Evolutionary conservation across 2,888 invertebrate genomes (phyloP), one percentile per base, ranked within the genome.

Genomic region (Conistra vaccinii): DNA sequence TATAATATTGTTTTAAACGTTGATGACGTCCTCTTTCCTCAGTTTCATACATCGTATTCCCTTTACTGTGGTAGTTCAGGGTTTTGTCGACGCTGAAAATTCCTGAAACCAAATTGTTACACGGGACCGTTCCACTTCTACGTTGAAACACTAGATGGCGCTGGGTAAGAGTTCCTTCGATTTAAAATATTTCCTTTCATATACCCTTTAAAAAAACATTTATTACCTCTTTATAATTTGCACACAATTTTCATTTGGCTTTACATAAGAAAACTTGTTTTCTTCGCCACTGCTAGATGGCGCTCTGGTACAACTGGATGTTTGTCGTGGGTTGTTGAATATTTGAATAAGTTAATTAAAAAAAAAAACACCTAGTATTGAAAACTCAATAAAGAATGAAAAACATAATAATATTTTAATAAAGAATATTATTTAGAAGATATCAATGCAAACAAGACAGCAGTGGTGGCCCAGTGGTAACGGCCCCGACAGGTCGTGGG

Each of bases 81-180:
- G 5, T 39, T 55, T 35, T 20, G 12, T 17, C 23, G 4, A 14
- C 7, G 17, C 29, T 57, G 69, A 61, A 69, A 12, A 32, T 63
- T 68, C 26, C 62, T 65, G 58, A 73, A 71, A 20, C 45, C 10
- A n/a, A 32, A 57, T 42, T 29, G 6, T 51, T 29, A 10, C 65
- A 20, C 23, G 10, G 4, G 5, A 69, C 17, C 1, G 20, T 60
- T 35, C 20, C 2, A 63, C 23, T 68, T 62, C 12, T 62, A 14
- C 23, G 23, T 5, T 48, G 9, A 3, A 42, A 23, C 17, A 73
- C 69, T 78, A 86, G 86, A 87, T 86, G 86, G 85, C 87, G 58
- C 32, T 67, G 39, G 6, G 14, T 32, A 17, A 10, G 39, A n/a
- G 7, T 61, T 0, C 12, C 20, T 14, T 12, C 20, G 20, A 2